Evolutionary conservation across 2,113 vertebrate species (phyloP), one percentile per base, ranked within the genome.

Genomic region (Podarcis muralis): DNA sequence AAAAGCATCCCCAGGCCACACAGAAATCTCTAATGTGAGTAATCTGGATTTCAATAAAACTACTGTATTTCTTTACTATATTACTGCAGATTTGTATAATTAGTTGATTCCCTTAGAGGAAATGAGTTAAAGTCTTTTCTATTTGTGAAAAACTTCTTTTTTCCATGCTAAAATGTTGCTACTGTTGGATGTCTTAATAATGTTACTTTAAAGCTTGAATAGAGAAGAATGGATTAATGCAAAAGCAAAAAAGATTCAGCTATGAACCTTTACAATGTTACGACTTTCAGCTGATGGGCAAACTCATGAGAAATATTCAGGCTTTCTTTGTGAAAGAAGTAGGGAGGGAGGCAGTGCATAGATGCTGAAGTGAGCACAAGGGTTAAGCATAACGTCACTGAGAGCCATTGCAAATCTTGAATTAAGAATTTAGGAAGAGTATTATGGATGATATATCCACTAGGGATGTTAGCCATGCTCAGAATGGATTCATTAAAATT

Each of bases 21-120:
- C 88, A 89, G 90, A 93, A 92, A 82, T 76, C 89, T 94, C 74
- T 92, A 93, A 88, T 89, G 91, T 87, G 81, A 91, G 66, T 89
- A 87, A 92, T 94, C 87, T 92, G 87, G 81, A 93, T 90, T 95
- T 95, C 95, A 95, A 93, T 94, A 96, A 95, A 83, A 87, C 78
- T 71, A 3, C 86, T 92, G 23, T 95, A 93, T 95, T 95, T 96
- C 93, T 91, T 94, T 83, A 89, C 66, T 35, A 66, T 91, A 91
- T 95, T 96, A 95, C 91, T 95, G 77, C 85, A 94, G 91, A 95
- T 94, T 92, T 96, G 53, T 94, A 89, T 97, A 97, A 96, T 95
- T 93, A 96, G 91, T 87, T 92, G 62, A 86, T 93, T 96, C 88
- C 89, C 94, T 96, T 88, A 84, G 81, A 96, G 92, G 94, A 94